These are phyloP conservation scores for Anthrax anthrax DNA, from an alignment of 2,888 invertebrate species.

Conservation along the genomic window DNA sequence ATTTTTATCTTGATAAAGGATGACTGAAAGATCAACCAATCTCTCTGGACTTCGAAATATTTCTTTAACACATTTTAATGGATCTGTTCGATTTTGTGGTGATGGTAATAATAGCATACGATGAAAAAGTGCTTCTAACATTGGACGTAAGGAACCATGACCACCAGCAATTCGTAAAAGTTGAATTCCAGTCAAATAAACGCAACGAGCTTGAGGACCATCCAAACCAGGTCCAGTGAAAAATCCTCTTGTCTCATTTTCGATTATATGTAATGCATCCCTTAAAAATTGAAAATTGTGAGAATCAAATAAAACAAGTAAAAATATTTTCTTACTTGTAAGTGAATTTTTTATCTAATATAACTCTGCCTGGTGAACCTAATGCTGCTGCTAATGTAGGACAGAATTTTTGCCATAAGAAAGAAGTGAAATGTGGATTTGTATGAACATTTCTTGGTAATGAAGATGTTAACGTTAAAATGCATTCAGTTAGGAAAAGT, in stretches of 20 bases:
- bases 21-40: constrained; percentile 50
- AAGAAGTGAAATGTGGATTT: constrained; percentile 74
- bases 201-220: constrained; percentile 74
- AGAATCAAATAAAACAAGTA: background rate
- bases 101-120: constrained; percentile 82
- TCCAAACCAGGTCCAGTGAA: constrained; percentile 44
- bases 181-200: constrained; percentile 77
- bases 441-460: constrained; percentile 69
- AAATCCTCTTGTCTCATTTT: constrained; percentile 34
- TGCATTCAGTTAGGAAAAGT: constrained; percentile 74
- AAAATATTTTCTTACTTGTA: constrained; percentile 40
- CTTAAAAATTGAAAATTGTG: constrained; percentile 14
- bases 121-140: constrained; percentile 85
- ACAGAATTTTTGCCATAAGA: constrained; percentile 85
- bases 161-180: constrained; percentile 77
- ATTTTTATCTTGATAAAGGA: constrained; percentile 50
- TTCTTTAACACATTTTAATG: constrained; percentile 69
- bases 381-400: constrained; percentile 77
- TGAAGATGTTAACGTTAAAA: constrained; percentile 70
- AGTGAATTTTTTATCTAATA: constrained; percentile 61
- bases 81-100: constrained; percentile 69
- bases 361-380: constrained; percentile 58
- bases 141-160: constrained; percentile 73
- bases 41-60: constrained; percentile 55
- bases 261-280: constrained; percentile 33